A percentile compares a stretch with the other conserved stretches of the same genome.
Conservation (phyloP, 1,140 invertebrate species). For the Lepidurus arcticus region DNA sequence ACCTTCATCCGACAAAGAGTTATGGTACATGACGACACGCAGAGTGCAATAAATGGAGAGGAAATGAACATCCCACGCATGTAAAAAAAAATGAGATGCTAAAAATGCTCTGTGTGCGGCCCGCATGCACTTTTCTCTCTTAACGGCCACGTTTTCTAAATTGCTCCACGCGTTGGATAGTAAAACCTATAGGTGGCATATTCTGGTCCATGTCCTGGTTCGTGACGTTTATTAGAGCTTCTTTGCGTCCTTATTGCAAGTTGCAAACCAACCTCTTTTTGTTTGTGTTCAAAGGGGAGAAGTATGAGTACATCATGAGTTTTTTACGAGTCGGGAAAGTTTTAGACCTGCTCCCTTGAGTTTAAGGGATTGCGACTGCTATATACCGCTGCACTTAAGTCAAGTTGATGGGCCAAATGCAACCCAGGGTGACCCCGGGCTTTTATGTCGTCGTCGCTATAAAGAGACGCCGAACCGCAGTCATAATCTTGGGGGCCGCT, state of each 20-base stretch:
- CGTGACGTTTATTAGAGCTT: not conserved
- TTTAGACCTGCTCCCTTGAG: too few relatives aligned
- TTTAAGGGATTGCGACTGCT: too few relatives aligned
- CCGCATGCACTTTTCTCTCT: not conserved
- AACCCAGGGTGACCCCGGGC: not conserved
- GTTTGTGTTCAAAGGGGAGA: not conserved
- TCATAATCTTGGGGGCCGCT: not conserved
- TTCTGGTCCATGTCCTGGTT: not conserved
- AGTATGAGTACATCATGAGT: not conserved
- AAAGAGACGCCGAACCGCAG: not conserved
- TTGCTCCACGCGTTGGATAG: not conserved
- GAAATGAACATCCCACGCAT: too few relatives aligned
- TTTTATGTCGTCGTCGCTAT: not conserved
- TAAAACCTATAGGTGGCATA: constrained; percentile 17
- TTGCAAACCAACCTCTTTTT: too few relatives aligned
- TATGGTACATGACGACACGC: too few relatives aligned
- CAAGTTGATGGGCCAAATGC: not conserved
- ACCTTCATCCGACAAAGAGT: too few relatives aligned
- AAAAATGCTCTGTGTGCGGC: too few relatives aligned
- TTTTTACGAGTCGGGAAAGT: too few relatives aligned
- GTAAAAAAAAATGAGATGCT: too few relatives aligned
- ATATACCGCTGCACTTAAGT: not conserved
- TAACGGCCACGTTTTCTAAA: not conserved
- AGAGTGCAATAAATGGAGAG: too few relatives aligned
- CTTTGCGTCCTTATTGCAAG: too few relatives aligned